phyloP scores from a whole-genome alignment of 2,797 vertebrate species.

The Falco cherrug region DNA sequence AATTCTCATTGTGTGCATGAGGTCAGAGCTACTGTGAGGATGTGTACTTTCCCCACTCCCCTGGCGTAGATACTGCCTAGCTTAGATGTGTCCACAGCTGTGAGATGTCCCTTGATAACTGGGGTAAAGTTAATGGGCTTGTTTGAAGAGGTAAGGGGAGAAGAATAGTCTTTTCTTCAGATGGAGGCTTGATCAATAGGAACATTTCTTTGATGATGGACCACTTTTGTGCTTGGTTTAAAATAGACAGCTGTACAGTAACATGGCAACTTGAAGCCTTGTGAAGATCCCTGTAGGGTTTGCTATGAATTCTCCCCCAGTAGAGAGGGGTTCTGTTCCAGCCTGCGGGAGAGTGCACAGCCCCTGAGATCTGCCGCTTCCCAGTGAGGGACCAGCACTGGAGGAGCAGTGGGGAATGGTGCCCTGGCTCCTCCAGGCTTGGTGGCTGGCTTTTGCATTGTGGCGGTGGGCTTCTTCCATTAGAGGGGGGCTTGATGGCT shows the following conservation, averaged over 20 bases:
- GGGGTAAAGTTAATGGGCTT: background rate
- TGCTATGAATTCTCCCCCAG: background rate
- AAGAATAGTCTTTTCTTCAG: background rate
- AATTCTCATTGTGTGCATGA: background rate
- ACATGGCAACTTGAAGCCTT: background rate
- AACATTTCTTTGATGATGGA: background rate
- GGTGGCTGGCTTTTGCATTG: background rate
- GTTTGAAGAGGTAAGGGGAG: background rate
- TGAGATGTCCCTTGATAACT: background rate
- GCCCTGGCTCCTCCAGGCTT: background rate
- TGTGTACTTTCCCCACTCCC: background rate
- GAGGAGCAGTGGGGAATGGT: background rate
- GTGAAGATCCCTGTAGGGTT: background rate
- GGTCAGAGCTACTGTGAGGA: background rate
- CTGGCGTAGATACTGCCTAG: background rate
- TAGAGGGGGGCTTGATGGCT: background rate
- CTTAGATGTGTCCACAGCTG: background rate
- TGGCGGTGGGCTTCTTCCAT: background rate
- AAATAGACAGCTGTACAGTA: background rate
- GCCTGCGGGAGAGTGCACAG: background rate
- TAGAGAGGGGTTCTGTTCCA: background rate
- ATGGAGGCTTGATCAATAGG: background rate
- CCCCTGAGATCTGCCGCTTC: background rate
- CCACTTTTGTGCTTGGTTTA: background rate
- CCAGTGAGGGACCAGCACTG: background rate